These are phyloP conservation scores for Danio albolineatus DNA, from an alignment of 2,797 vertebrate species.

Conservation along the genomic window DNA sequence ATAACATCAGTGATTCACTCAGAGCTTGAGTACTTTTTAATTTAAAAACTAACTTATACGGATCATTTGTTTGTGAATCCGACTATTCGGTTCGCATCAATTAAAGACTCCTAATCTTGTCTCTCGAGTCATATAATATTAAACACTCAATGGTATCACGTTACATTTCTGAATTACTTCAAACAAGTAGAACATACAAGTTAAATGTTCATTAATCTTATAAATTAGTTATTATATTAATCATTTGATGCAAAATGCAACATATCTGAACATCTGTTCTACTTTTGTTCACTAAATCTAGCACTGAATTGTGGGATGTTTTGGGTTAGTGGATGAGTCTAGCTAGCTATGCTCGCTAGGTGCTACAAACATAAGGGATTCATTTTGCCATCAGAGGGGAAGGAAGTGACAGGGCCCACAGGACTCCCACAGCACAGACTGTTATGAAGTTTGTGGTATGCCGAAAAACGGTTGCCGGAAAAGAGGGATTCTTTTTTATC, in stretches of 20 bases:
- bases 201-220: background rate
- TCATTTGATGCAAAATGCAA: background rate
- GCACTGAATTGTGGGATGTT: conserved; percentile 14
- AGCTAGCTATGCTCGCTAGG: conserved; percentile 49
- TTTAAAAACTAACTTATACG: background rate
- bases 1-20: background rate
- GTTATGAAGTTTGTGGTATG: conserved; percentile 65
- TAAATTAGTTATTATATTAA: background rate
- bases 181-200: background rate
- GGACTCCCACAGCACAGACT: conserved; percentile 63
- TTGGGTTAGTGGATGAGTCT: conserved; percentile 8
- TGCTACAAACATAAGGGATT: conserved; percentile 69
- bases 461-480: conserved; percentile 56
- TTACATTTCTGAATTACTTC: background rate
- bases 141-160: background rate
- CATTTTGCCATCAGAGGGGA: conserved; percentile 63
- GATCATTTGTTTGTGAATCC: background rate
- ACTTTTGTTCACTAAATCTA: conserved; percentile 9
- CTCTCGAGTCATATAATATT: too few species aligned
- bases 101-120: too few species aligned
- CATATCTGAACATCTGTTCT: conserved; percentile 2
- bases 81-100: background rate
- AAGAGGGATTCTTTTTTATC: conserved; percentile 55
- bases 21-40: background rate
- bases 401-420: conserved; percentile 65